A percentile compares a stretch with the other conserved stretches of the same genome.
Evolutionary conservation across 2,113 vertebrate species (phyloP).

Genomic region (Puntigrus tetrazona): DNA sequence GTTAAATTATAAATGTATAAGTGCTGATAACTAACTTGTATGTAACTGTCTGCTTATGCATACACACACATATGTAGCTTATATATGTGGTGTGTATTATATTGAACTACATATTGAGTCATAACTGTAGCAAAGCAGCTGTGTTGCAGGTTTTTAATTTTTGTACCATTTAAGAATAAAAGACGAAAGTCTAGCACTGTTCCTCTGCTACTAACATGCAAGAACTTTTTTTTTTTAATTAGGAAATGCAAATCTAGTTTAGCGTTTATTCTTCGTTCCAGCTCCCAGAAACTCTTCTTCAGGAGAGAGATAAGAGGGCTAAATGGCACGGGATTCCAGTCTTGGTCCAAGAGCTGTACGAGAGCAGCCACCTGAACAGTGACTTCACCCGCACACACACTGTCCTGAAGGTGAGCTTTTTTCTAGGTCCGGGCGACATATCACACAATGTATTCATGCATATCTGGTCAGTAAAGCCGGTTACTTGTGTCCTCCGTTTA

Average conservation of each 20-base stretch:
- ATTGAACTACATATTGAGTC: no score
- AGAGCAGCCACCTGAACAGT: constrained; percentile 92
- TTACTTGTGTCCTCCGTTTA: no score
- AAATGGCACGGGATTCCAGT: constrained; percentile 97
- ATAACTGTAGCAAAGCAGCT: not conserved
- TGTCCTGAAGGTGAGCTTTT: constrained; percentile 96
- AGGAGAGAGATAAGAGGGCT: constrained; percentile 89
- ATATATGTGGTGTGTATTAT: no score
- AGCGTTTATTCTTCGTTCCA: constrained; percentile 55
- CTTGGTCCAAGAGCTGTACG: constrained; percentile 87
- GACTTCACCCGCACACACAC: constrained; percentile 90
- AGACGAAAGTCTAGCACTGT: not conserved
- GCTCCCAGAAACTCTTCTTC: constrained; percentile 89
- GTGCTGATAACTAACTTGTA: no score
- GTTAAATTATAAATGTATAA: no score
- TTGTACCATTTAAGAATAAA: not conserved
- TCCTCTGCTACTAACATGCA: not conserved
- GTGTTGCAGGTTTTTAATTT: not conserved
- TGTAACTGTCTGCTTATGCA: no score
- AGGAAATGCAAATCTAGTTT: not conserved
- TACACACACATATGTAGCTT: no score
- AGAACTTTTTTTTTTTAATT: not conserved
- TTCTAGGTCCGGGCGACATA: no score
- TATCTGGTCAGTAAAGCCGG: no score
- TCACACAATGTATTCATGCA: no score